Conservation (phyloP, 1,140 invertebrate genomes). For the Alviniconcha marisindica region DNA sequence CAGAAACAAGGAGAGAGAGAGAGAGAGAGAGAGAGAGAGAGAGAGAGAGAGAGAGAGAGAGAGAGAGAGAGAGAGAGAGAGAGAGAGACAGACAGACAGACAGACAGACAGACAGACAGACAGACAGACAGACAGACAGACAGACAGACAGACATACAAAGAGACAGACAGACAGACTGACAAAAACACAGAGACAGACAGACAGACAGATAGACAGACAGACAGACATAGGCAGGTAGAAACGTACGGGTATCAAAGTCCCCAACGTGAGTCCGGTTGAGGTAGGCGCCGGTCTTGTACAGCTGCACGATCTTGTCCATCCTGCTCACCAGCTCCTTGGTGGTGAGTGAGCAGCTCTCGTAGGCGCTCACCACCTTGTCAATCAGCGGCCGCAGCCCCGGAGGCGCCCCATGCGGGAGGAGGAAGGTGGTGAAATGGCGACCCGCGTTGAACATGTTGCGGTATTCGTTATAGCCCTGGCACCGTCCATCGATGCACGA, state of each 20-base stretch:
- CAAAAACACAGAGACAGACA: background rate
- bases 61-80: background rate
- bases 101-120: too few species aligned
- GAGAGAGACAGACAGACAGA: slow-evolving; percentile 6
- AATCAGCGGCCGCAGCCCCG: slow-evolving; percentile 61
- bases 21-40: too few species aligned
- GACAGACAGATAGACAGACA: background rate
- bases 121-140: background rate
- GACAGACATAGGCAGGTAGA: background rate
- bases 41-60: background rate
- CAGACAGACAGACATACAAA: background rate
- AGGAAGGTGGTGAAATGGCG: slow-evolving; percentile 76
- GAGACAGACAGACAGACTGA: background rate
- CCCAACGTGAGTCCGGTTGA: slow-evolving; percentile 55
- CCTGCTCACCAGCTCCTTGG: slow-evolving; percentile 62
- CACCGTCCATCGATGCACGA: slow-evolving; percentile 71
- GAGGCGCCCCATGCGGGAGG: slow-evolving; percentile 76
- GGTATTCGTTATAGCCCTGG: slow-evolving; percentile 75
- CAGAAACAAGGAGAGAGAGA: too few species aligned
- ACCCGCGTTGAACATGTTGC: slow-evolving; percentile 76
- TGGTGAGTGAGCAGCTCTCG: slow-evolving; percentile 61
- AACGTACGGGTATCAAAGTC: slow-evolving; percentile 26
- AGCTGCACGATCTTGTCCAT: slow-evolving; percentile 67
- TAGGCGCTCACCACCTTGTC: slow-evolving; percentile 69
- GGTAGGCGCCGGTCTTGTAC: slow-evolving; percentile 72